phyloP scores from a whole-genome alignment of 2,113 vertebrate genomes.

The Bubalus kerabau region DNA sequence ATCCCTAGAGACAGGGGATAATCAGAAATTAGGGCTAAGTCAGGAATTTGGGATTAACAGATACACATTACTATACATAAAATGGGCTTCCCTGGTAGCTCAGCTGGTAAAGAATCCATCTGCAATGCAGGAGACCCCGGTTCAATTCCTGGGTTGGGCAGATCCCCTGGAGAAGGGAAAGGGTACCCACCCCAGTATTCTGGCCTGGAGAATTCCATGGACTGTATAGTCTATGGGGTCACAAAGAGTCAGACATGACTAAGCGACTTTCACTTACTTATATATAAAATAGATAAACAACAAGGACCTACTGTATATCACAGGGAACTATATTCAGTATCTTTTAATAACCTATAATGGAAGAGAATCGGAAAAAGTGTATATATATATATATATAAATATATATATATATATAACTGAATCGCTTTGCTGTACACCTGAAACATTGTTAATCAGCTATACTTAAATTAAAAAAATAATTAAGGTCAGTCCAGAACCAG shows the following conservation, averaged over 20 bases:
- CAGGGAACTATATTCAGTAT: neutral
- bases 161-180: neutral
- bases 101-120: neutral
- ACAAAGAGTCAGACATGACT: neutral
- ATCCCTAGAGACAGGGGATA: neutral
- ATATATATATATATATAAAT: neutral
- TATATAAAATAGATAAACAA: neutral
- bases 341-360: neutral
- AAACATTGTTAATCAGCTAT: neutral
- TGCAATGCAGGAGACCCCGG: neutral
- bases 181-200: neutral
- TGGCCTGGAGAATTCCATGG: neutral
- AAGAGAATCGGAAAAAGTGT: neutral
- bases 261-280: neutral
- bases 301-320: neutral
- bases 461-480: neutral
- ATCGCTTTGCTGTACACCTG: neutral
- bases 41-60: neutral
- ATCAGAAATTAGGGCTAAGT: neutral
- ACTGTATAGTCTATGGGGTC: neutral
- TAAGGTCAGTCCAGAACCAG: neutral
- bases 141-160: neutral
- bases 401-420: neutral
- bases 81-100: neutral
- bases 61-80: neutral